Evolutionary conservation across 2,888 invertebrate genomes (phyloP), one percentile per base, ranked within the genome.

Genomic region (Pristionchus maxplancki): DNA sequence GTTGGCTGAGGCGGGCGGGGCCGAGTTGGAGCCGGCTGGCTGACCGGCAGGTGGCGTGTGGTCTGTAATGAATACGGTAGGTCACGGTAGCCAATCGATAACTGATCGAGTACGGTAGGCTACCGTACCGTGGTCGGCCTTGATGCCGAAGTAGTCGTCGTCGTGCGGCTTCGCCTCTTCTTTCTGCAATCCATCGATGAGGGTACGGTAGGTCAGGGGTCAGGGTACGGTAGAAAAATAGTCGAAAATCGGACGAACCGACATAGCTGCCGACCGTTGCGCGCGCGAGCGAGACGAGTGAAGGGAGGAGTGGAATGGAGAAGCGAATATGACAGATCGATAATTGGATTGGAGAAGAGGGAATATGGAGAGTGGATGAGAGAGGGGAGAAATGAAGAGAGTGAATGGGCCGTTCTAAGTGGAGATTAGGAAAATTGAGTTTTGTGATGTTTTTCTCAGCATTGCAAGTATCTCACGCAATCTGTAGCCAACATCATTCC

Each of bases 91-190:
- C 3, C 34, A 34, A n/a, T n/a, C 67, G 28, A 9, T 4, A 20
- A 34, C 0, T 17, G 67, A 9, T 17, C 31, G 67, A 4, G 11
- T 64, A 64, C 28, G 74, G 31, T 24, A 17, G 15, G 15, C 8
- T 48, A 34, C 78, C 78, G 44, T 78, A 78, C 78, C 78, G 15
- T 44, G n/a, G 15, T 78, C 78, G 40, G 78, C 78, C 5, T 78
- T n/a, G 28, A 78, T 78, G 40, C 78, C 78, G n/a, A 78, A 78
- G 78, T 78, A 78, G 78, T 78, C 78, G n/a, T 40, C 44, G 44
- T 48, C 78, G 11, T 48, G 78, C 40, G 78, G 44, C 78, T 44
- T 24, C n/a, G 48, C 78, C 4, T n/a, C 78, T 15, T 78, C 78
- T 1, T 48, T 40, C 78, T 78, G 78, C 24, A 74, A 24, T 37